A percentile compares a stretch with the other conserved stretches of the same genome.
phyloP scores from a whole-genome alignment of 2,797 vertebrate species.

The Sebastes oblongus region DNA sequence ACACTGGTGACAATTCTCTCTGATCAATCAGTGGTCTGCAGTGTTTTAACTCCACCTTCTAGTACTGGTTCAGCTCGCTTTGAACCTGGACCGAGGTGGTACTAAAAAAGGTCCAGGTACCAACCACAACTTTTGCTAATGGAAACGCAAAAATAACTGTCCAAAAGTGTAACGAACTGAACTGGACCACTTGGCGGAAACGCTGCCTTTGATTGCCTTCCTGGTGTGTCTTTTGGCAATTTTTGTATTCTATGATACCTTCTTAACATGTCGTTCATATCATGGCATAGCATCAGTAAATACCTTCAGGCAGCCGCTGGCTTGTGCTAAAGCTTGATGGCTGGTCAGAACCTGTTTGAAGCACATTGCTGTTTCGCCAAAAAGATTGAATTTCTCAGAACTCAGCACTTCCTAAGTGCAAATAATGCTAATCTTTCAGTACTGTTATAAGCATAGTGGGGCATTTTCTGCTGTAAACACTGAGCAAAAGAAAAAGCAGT shows the following conservation, averaged over 20 bases:
- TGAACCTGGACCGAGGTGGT: background rate
- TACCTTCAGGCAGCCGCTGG: background rate
- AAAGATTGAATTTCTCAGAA: background rate
- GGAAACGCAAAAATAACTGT: background rate
- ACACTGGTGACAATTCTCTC: no score
- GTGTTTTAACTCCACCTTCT: no score
- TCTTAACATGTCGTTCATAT: background rate
- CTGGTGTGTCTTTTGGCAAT: background rate
- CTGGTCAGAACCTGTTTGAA: background rate
- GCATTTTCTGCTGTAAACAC: conserved; percentile 8
- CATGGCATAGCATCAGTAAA: background rate
- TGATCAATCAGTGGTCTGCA: no score
- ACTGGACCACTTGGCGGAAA: background rate
- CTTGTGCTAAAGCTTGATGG: background rate
- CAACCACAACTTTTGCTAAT: background rate
- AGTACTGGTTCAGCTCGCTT: background rate
- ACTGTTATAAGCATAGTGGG: background rate
- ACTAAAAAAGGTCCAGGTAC: background rate
- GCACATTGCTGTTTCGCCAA: background rate
- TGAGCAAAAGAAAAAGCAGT: background rate
- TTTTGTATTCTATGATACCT: background rate
- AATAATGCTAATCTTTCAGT: background rate
- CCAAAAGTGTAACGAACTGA: background rate
- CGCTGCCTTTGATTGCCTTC: background rate
- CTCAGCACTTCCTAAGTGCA: background rate